phyloP scores from a whole-genome alignment of 2,888 invertebrate species.

The Adelognathus sp. region DNA sequence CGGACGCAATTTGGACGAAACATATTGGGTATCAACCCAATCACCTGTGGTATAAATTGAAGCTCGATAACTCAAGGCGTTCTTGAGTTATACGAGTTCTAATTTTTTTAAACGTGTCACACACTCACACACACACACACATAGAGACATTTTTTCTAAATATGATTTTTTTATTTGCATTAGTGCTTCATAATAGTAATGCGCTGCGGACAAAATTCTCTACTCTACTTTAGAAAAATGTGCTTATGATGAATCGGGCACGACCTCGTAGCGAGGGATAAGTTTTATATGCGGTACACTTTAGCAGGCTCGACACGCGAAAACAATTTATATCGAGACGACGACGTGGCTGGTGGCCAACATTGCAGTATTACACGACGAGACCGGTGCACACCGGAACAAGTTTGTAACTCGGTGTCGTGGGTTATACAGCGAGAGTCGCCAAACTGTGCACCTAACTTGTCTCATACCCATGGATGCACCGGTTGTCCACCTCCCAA shows the following conservation, averaged over 20 bases:
- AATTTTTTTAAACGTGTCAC: no score
- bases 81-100: no score
- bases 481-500: conserved; percentile 14
- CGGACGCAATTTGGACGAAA: no score
- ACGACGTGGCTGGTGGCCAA: conserved; percentile 29
- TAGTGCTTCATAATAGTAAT: no score
- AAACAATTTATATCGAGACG: conserved; percentile 55
- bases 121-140: no score
- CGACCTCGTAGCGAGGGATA: background rate
- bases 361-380: background rate
- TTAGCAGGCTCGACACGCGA: conserved; percentile 52
- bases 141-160: no score
- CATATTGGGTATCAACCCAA: no score
- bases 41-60: no score
- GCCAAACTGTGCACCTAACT: conserved; percentile 57
- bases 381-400: conserved; percentile 23
- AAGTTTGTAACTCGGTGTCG: conserved; percentile 57
- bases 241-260: background rate
- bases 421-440: conserved; percentile 36
- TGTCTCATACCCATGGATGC: conserved; percentile 35
- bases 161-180: no score
- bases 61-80: no score
- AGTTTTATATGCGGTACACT: conserved; percentile 10
- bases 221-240: background rate
- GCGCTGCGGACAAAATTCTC: no score